Evolutionary conservation across 2,888 invertebrate genomes (phyloP).

Genomic region (Beris morrisii): DNA sequence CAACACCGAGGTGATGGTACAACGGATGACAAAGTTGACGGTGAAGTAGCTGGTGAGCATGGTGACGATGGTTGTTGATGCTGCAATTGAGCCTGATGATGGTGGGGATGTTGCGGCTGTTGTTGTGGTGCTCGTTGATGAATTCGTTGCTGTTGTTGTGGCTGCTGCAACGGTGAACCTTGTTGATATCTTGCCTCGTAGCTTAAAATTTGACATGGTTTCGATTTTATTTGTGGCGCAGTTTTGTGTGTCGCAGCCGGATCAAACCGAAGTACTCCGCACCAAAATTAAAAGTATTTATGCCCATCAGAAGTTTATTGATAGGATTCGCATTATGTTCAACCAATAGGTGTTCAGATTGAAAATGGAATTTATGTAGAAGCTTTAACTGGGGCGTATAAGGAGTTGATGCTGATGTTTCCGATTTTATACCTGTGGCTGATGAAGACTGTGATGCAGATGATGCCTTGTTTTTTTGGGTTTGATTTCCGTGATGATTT

Average conservation of each 20-base stretch:
- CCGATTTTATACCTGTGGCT: conserved; percentile 43
- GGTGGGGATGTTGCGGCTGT: conserved; percentile 51
- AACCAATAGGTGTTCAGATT: conserved; percentile 6
- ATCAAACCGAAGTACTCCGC: conserved; percentile 37
- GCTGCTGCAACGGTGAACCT: conserved; percentile 46
- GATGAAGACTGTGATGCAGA: conserved; percentile 49
- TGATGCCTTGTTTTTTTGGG: conserved; percentile 48
- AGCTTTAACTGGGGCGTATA: conserved; percentile 33
- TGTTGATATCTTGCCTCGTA: conserved; percentile 27
- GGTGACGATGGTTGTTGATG: conserved; percentile 39
- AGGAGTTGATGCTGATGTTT: conserved; percentile 26
- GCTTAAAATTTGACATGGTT: conserved; percentile 26
- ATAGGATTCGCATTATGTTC: conserved; percentile 34
- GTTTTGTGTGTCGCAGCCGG: conserved; percentile 12
- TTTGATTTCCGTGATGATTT: conserved; percentile 53
- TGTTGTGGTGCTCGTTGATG: no score
- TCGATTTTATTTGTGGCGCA: conserved; percentile 25
- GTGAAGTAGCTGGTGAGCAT: no score
- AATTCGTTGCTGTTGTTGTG: conserved; percentile 52
- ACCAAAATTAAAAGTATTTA: conserved; percentile 48
- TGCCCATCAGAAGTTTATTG: conserved; percentile 49
- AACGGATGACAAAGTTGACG: conserved; percentile 44
- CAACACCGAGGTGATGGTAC: no score
- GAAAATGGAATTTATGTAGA: conserved; percentile 24
- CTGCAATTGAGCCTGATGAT: conserved; percentile 41